Evolutionary conservation across 2,797 vertebrate genomes (phyloP).

Genomic region (Avahi laniger): DNA sequence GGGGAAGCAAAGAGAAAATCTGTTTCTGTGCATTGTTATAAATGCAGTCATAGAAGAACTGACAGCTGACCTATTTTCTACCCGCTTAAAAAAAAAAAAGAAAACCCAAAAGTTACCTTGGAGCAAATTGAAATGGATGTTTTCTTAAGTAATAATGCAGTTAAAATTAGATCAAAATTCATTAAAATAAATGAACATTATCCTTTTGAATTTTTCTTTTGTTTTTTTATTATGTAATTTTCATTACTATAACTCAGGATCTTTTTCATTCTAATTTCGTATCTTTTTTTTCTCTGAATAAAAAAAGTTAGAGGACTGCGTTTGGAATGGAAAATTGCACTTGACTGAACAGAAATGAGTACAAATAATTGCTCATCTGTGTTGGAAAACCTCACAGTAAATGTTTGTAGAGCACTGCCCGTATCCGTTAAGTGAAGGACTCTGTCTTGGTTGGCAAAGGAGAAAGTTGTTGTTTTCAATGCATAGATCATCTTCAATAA

Average conservation of each 20-base stretch:
- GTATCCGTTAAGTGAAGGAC: background rate
- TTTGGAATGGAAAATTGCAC: background rate
- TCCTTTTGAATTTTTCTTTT: background rate
- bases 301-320: background rate
- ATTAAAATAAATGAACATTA: background rate
- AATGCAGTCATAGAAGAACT: conserved; percentile 23
- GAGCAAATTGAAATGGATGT: background rate
- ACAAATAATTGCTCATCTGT: background rate
- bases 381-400: background rate
- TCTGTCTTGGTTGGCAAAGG: background rate
- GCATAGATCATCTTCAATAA: background rate
- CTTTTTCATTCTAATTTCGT: background rate
- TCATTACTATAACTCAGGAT: background rate
- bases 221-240: background rate
- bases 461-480: background rate
- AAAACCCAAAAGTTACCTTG: background rate
- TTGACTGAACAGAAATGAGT: background rate
- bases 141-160: background rate
- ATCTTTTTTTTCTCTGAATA: background rate
- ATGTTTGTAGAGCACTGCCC: background rate
- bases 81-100: background rate
- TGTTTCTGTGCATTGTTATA: conserved; percentile 37
- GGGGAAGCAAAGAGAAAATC: conserved; percentile 39
- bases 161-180: background rate
- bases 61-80: conserved; percentile 43